Evolutionary conservation across 1,140 invertebrate genomes (phyloP).

Genomic region (Drosophila prosaltans): DNA sequence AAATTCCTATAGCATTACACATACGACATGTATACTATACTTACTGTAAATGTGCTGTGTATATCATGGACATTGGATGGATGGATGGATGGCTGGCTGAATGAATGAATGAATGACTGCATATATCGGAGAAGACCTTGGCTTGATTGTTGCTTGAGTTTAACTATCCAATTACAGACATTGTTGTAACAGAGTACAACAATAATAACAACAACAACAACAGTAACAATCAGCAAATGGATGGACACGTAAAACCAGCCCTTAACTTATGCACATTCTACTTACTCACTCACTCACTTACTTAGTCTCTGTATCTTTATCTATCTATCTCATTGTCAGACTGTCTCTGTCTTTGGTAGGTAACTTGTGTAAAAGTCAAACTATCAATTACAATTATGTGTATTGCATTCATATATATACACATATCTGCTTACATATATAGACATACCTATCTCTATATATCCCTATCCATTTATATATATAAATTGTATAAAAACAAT

Average conservation of each 20-base stretch:
- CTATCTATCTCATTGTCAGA: constrained; percentile 5
- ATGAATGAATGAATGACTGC: background rate
- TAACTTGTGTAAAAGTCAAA: constrained; percentile 60
- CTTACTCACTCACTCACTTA: constrained; percentile 21
- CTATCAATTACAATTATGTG: constrained; percentile 80
- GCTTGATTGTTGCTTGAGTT: constrained; percentile 58
- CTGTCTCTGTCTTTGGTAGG: background rate
- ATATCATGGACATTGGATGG: constrained; percentile 12
- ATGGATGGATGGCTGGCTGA: background rate
- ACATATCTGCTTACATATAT: constrained; percentile 12
- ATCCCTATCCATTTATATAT: constrained; percentile 24
- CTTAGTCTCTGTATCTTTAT: background rate
- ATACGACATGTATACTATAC: background rate
- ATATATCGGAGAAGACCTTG: constrained; percentile 33
- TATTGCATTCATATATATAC: constrained; percentile 14
- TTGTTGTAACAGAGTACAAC: constrained; percentile 33
- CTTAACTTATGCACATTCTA: constrained; percentile 70
- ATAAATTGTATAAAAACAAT: constrained; percentile 59
- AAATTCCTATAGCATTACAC: constrained; percentile 7
- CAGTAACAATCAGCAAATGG: constrained; percentile 33
- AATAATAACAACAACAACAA: constrained; percentile 7
- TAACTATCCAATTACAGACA: constrained; percentile 64
- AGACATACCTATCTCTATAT: too few relatives aligned
- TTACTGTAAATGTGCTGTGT: background rate
- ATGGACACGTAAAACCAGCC: constrained; percentile 51